Conservation (phyloP, 2,797 vertebrate genomes). For the Tragelaphus oryx region DNA sequence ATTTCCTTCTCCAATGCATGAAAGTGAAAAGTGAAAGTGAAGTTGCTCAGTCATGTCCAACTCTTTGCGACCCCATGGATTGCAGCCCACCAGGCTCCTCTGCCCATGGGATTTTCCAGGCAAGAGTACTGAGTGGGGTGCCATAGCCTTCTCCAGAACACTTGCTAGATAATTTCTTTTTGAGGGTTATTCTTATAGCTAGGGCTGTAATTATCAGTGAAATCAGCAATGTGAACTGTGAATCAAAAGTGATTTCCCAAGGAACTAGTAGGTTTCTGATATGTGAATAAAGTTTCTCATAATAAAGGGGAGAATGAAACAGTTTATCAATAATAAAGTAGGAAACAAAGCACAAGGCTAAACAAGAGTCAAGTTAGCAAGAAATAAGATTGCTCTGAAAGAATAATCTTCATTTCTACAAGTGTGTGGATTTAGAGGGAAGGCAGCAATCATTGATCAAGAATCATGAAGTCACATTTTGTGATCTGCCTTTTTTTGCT, state of each 20-base stretch:
- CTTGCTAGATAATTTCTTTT: constrained; percentile 44
- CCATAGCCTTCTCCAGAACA: not conserved
- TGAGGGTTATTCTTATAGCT: not conserved
- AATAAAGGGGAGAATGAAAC: constrained; percentile 8
- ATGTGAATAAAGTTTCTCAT: not conserved
- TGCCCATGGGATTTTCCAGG: too few relatives aligned
- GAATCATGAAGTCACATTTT: not conserved
- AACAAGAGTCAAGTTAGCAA: constrained; percentile 21
- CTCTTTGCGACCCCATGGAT: too few relatives aligned
- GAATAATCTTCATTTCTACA: constrained; percentile 30
- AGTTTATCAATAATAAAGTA: constrained; percentile 39
- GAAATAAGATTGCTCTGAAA: constrained; percentile 20
- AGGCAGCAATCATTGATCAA: not conserved
- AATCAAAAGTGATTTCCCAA: constrained; percentile 57
- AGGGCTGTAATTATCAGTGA: constrained; percentile 28
- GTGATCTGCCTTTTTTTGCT: not conserved
- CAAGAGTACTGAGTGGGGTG: too few relatives aligned
- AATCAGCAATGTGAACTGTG: constrained; percentile 16
- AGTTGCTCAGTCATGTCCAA: too few relatives aligned
- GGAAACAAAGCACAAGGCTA: constrained; percentile 51
- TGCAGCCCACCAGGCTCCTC: too few relatives aligned
- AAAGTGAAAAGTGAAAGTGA: too few relatives aligned
- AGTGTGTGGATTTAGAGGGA: not conserved
- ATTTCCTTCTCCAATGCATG: too few relatives aligned
- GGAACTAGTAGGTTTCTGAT: constrained; percentile 23